phyloP scores from a whole-genome alignment of 2,888 invertebrate species.

The Pyrocoelia pectoralis region DNA sequence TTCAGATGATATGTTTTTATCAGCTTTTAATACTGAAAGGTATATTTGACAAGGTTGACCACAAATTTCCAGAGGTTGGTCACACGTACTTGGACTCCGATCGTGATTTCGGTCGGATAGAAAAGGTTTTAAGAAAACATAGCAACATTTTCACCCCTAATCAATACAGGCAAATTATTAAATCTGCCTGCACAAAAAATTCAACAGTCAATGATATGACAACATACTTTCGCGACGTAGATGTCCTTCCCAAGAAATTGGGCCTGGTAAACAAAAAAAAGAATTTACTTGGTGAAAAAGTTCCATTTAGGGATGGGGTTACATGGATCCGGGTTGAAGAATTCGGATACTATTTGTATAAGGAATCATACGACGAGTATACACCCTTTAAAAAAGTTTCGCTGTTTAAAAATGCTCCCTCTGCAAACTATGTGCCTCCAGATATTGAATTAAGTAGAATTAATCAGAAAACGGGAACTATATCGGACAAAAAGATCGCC shows the following conservation, averaged over 20 bases:
- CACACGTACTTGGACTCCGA: slow-evolving; percentile 50
- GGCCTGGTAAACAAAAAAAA: slow-evolving; percentile 40
- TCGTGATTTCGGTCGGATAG: slow-evolving; percentile 48
- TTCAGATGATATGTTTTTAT: slow-evolving; percentile 43
- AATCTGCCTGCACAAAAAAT: not conserved
- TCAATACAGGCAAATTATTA: slow-evolving; percentile 9
- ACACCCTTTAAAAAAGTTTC: slow-evolving; percentile 27
- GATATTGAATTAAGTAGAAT: slow-evolving; percentile 16
- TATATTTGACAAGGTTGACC: slow-evolving; percentile 42
- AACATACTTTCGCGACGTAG: slow-evolving; percentile 35
- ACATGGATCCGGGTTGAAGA: slow-evolving; percentile 45
- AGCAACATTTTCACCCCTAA: slow-evolving; percentile 39
- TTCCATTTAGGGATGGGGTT: slow-evolving; percentile 43
- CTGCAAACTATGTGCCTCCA: slow-evolving; percentile 9
- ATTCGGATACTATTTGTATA: slow-evolving; percentile 36
- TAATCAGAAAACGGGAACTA: slow-evolving; percentile 18
- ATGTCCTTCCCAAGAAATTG: slow-evolving; percentile 26
- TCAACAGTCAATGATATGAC: slow-evolving; percentile 34
- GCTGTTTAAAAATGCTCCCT: slow-evolving; percentile 17
- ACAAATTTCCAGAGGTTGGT: slow-evolving; percentile 51
- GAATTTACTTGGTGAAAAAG: slow-evolving; percentile 38
- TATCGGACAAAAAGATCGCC: slow-evolving; percentile 18
- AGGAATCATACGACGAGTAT: slow-evolving; percentile 22
- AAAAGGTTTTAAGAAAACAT: slow-evolving; percentile 46
- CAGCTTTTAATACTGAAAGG: slow-evolving; percentile 41